These are phyloP conservation scores for Alloplasta piceator DNA, from an alignment of 2,888 invertebrate genomes.

Conservation along the genomic window DNA sequence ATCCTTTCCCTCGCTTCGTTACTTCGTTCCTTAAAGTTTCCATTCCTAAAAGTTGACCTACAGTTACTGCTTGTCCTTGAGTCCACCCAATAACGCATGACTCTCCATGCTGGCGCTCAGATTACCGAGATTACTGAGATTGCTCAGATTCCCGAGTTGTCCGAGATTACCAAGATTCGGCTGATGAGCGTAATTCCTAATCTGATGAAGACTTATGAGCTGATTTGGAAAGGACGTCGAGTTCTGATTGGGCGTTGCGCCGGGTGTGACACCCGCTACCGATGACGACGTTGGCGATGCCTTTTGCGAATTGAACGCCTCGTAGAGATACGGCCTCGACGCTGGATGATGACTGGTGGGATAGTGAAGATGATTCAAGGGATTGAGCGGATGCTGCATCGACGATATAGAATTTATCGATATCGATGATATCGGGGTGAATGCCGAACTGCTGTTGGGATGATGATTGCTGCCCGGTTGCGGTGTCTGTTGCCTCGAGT, in stretches of 20 bases:
- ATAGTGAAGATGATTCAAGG: constrained; percentile 85
- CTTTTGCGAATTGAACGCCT: constrained; percentile 94
- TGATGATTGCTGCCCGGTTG: constrained; percentile 83
- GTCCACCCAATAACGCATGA: constrained; percentile 80
- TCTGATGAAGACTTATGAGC: constrained; percentile 97
- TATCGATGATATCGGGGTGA: constrained; percentile 96
- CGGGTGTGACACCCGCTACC: constrained; percentile 77
- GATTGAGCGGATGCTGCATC: constrained; percentile 86
- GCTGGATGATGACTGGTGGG: constrained; percentile 82
- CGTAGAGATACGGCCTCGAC: constrained; percentile 94
- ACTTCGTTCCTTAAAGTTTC: background rate
- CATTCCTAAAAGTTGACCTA: constrained; percentile 53
- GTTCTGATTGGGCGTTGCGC: constrained; percentile 80
- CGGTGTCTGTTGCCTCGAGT: constrained; percentile 81
- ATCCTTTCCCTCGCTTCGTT: constrained; percentile 4
- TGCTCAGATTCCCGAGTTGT: constrained; percentile 79
- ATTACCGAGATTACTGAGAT: constrained; percentile 80
- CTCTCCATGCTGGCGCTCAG: constrained; percentile 81
- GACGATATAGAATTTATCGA: constrained; percentile 93
- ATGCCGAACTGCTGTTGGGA: constrained; percentile 91
- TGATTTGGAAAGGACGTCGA: constrained; percentile 94
- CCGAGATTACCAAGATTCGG: constrained; percentile 87
- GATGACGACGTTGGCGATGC: constrained; percentile 83
- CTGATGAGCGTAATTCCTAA: constrained; percentile 97
- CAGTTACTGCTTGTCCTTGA: constrained; percentile 81